A percentile compares a stretch with the other conserved stretches of the same genome.
These are phyloP conservation scores for Otus sunia DNA, from an alignment of 2,113 vertebrate species.

Conservation along the genomic window DNA sequence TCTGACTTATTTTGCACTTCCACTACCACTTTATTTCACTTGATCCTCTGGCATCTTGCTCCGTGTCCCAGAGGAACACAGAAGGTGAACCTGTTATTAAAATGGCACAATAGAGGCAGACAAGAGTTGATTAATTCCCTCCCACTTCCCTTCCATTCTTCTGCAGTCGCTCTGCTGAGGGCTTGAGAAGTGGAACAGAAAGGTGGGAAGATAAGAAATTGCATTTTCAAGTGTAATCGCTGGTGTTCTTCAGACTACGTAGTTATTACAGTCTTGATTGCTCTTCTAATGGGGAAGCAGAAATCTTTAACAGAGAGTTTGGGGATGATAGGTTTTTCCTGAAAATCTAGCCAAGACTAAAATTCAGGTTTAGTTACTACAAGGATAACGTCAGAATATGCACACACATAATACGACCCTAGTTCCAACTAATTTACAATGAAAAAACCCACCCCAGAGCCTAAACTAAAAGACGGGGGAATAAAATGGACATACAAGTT, in stretches of 20 bases:
- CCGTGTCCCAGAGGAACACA: background rate
- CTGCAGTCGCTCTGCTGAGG: background rate
- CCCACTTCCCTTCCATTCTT: background rate
- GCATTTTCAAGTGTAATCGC: background rate
- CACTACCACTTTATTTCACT: background rate
- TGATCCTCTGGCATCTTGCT: background rate
- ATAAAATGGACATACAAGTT: background rate
- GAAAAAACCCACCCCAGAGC: accelerated
- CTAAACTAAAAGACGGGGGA: background rate
- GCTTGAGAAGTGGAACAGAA: background rate
- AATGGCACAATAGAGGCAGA: background rate
- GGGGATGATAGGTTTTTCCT: background rate
- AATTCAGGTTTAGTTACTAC: background rate
- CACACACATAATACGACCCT: background rate
- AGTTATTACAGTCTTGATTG: background rate
- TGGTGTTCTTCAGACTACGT: background rate
- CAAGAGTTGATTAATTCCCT: background rate
- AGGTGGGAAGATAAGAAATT: background rate
- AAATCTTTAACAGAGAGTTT: background rate
- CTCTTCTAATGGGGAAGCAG: background rate
- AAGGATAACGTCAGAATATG: background rate
- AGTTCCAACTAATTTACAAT: background rate
- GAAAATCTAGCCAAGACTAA: background rate
- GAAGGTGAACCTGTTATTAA: background rate
- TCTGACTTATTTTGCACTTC: background rate